A percentile compares a stretch with the other conserved stretches of the same genome.
These are phyloP conservation scores for Felis chaus DNA, from an alignment of 2,113 vertebrate species.

Conservation along the genomic window DNA sequence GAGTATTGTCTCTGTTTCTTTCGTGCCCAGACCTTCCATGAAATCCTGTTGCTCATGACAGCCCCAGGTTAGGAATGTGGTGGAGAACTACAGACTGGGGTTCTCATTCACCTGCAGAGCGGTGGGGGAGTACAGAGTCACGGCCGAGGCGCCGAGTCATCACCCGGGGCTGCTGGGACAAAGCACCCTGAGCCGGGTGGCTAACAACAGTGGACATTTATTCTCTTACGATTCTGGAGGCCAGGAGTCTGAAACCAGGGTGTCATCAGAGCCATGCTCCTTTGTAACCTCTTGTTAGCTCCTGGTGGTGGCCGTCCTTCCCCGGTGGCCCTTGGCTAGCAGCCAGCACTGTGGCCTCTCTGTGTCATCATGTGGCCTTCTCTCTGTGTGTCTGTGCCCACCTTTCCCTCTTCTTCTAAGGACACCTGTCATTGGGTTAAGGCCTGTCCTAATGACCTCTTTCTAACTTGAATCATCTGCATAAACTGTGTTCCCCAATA, in stretches of 20 bases:
- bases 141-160: neutral
- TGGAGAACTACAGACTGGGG: neutral
- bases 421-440: neutral
- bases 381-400: neutral
- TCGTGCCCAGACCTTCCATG: neutral
- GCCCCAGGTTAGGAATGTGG: neutral
- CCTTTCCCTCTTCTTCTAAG: neutral
- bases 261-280: fast-evolving
- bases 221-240: neutral
- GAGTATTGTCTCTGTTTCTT: neutral
- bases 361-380: fast-evolving
- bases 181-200: neutral
- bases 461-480: neutral
- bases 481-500: neutral
- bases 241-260: neutral
- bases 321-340: fast-evolving
- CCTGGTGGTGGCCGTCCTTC: fast-evolving
- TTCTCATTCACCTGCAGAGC: fast-evolving
- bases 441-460: neutral
- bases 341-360: fast-evolving
- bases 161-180: too few species aligned
- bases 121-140: fast-evolving
- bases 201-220: neutral
- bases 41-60: neutral
- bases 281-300: neutral